Conservation (phyloP, 2,113 vertebrate species). For the Ovibos moschatus region DNA sequence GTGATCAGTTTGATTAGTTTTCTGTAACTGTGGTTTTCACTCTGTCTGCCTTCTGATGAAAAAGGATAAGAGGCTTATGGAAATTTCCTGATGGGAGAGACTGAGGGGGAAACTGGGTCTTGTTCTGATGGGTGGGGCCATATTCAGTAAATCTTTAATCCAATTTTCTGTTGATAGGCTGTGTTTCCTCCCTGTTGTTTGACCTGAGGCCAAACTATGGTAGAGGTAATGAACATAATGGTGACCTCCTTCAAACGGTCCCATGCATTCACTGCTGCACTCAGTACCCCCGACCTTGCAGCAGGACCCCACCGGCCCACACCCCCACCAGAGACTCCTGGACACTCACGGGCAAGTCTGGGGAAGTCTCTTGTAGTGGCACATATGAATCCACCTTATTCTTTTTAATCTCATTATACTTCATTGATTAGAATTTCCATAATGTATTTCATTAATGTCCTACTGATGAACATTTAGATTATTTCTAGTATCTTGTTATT, state of each 20-base stretch:
- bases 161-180: not conserved
- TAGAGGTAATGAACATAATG: not conserved
- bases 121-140: not conserved
- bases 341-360: not conserved
- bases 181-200: not conserved
- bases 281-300: not conserved
- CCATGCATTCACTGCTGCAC: not conserved
- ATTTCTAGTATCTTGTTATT: not conserved
- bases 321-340: not conserved
- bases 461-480: not conserved
- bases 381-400: not conserved
- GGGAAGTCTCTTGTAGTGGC: not conserved
- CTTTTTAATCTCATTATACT: not conserved
- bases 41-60: not conserved
- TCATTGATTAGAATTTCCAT: not conserved
- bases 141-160: not conserved
- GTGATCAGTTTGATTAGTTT: not conserved
- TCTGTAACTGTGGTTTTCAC: not conserved
- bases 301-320: fast-evolving
- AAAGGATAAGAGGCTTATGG: not conserved
- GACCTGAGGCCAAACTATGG: not conserved
- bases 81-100: not conserved
- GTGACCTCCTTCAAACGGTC: not conserved
- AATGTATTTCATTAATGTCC: not conserved
- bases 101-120: not conserved